Conservation (phyloP, 2,888 invertebrate species). For the Tipula lateralis region DNA sequence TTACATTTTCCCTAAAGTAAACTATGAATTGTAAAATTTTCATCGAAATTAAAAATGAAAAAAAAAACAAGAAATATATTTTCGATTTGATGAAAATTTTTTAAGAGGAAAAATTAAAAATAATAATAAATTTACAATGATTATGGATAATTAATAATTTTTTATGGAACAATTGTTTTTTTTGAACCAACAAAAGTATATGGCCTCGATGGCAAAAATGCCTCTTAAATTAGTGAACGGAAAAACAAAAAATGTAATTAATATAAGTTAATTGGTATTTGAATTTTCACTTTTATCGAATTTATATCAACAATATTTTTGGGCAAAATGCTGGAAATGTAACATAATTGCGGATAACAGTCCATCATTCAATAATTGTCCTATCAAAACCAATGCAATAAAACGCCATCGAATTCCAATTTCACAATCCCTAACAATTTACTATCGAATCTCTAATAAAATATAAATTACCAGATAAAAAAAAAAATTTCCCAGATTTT, state of each 20-base stretch:
- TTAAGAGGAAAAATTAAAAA: not conserved
- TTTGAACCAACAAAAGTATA: not conserved
- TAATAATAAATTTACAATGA: not conserved
- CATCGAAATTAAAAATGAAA: not conserved
- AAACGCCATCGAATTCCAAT: not conserved
- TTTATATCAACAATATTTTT: not conserved
- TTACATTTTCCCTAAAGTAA: not conserved
- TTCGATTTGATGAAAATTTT: not conserved
- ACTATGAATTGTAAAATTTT: not conserved
- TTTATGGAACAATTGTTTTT: not conserved
- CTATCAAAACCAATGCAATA: not conserved
- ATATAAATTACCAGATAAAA: slow-evolving; percentile 8
- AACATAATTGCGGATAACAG: not conserved
- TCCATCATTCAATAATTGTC: not conserved
- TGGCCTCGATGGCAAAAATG: not conserved
- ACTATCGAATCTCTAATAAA: not conserved
- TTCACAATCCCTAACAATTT: not conserved
- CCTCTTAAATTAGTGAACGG: not conserved
- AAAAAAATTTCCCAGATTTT: not conserved
- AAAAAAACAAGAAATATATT: not conserved
- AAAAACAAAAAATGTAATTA: not conserved
- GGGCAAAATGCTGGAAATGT: not conserved
- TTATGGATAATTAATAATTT: not conserved
- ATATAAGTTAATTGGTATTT: not conserved
- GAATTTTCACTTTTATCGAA: not conserved